These are phyloP conservation scores for Numenius phaeopus DNA, from an alignment of 2,797 vertebrate genomes.

Conservation along the genomic window DNA sequence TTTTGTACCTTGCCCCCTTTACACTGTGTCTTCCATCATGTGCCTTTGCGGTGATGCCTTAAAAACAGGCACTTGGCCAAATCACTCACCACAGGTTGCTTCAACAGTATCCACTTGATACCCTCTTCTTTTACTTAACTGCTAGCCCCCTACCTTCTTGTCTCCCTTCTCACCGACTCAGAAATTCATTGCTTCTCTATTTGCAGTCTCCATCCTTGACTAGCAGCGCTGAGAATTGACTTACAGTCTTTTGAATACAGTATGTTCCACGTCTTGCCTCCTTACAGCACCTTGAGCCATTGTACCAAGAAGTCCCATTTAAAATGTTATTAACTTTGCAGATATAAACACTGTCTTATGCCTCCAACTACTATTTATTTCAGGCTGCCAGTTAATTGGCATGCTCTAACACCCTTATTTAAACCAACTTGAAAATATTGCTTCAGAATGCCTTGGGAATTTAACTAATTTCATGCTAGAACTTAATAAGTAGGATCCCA, in stretches of 20 bases:
- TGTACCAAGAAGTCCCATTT: constrained; percentile 78
- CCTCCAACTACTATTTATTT: constrained; percentile 77
- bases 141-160: neutral
- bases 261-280: constrained; percentile 67
- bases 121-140: neutral
- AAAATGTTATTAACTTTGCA: constrained; percentile 79
- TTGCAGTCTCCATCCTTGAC: constrained; percentile 74
- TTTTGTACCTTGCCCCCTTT: neutral
- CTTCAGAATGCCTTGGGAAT: constrained; percentile 79
- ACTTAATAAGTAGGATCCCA: constrained; percentile 79
- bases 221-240: constrained; percentile 72
- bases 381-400: constrained; percentile 76
- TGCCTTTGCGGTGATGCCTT: neutral
- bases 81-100: neutral
- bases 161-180: constrained; percentile 6
- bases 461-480: constrained; percentile 83
- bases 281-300: constrained; percentile 60
- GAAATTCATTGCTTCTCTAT: constrained; percentile 69
- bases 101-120: neutral
- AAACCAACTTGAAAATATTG: constrained; percentile 77
- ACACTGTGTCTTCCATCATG: neutral
- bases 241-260: constrained; percentile 64
- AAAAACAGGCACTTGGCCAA: neutral
- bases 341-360: constrained; percentile 76
- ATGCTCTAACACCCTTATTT: constrained; percentile 77